phyloP scores from a whole-genome alignment of 2,113 vertebrate genomes.

The Rhabdornis inornatus region DNA sequence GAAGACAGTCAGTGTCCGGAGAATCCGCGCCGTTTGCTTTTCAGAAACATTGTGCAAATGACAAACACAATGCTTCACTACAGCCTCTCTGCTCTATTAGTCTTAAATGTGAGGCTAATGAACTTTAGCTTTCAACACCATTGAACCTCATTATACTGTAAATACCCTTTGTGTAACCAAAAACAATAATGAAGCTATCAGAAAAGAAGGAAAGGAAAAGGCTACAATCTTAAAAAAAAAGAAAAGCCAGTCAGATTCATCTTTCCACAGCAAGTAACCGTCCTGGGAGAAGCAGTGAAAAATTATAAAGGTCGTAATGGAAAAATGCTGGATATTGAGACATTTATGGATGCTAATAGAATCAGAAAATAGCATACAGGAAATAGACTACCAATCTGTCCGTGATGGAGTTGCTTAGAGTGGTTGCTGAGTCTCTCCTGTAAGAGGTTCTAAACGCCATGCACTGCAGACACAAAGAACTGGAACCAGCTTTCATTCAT shows the following conservation, averaged over 20 bases:
- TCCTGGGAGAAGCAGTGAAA: neutral
- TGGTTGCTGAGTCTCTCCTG: neutral
- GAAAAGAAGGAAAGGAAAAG: neutral
- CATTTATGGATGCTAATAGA: neutral
- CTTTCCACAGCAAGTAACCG: neutral
- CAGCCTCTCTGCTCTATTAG: conserved; percentile 29
- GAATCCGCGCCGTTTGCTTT: conserved; percentile 4
- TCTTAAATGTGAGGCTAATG: conserved; percentile 42
- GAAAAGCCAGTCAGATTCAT: neutral
- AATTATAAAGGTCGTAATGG: neutral
- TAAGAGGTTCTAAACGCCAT: neutral
- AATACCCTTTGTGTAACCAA: conserved; percentile 30
- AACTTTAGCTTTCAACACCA: conserved; percentile 52
- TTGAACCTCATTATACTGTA: conserved; percentile 10
- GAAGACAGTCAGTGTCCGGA: neutral
- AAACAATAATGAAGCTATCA: conserved; percentile 24
- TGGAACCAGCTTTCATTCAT: neutral
- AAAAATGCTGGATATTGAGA: neutral
- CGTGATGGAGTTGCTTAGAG: neutral
- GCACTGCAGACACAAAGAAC: neutral
- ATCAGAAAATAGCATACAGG: neutral
- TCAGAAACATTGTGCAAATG: neutral
- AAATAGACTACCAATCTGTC: neutral
- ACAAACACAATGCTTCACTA: neutral
- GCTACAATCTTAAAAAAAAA: neutral